phyloP scores from a whole-genome alignment of 2,113 vertebrate species.

The Morone saxatilis region DNA sequence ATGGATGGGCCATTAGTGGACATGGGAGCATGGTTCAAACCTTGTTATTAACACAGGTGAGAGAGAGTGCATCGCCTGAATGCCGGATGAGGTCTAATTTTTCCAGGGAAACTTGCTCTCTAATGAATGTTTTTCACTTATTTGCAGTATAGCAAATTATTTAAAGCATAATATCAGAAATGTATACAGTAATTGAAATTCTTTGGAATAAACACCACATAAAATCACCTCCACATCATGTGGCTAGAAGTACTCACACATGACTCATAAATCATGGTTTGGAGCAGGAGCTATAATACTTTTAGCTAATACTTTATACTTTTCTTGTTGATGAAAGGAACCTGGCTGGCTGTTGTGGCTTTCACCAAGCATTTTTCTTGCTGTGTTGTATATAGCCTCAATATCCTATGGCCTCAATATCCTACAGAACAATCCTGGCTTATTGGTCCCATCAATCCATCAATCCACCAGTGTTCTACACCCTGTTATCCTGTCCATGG shows the following conservation, averaged over 20 bases:
- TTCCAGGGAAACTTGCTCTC: not conserved
- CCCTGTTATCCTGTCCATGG: not conserved
- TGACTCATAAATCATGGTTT: not conserved
- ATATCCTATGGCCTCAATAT: not conserved
- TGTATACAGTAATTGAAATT: conserved; percentile 10
- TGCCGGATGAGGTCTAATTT: conserved; percentile 47
- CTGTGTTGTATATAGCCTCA: not conserved
- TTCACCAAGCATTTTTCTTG: not conserved
- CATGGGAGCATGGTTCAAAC: conserved; percentile 64
- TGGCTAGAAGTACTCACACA: not conserved
- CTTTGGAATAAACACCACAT: not conserved
- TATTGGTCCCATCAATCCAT: not conserved
- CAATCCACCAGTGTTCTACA: not conserved
- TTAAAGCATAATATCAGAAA: not conserved
- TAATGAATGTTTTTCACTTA: conserved; percentile 18
- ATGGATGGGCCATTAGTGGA: conserved; percentile 79
- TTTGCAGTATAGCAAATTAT: conserved; percentile 5
- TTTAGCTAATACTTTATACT: not conserved
- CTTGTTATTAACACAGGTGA: conserved; percentile 72
- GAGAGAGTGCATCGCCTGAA: conserved; percentile 37
- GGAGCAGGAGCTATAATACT: not conserved
- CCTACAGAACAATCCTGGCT: not conserved
- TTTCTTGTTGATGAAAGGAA: not conserved
- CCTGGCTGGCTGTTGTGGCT: not conserved
- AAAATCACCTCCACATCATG: not conserved